Conservation (phyloP, 2,797 vertebrate species). For the Gymnothorax reevesii region DNA sequence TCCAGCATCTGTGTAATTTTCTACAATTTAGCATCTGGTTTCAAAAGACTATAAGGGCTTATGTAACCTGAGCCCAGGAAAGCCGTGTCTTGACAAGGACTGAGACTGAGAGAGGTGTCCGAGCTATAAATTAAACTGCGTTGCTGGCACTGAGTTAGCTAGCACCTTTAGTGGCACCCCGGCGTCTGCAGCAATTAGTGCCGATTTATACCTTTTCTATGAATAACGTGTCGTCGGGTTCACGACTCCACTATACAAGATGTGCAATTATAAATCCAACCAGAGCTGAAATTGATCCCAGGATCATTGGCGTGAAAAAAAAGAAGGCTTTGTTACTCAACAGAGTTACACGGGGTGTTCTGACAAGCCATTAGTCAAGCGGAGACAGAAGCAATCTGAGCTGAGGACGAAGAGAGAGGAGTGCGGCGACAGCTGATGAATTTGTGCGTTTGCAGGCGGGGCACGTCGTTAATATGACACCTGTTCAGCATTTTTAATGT, state of each 20-base stretch:
- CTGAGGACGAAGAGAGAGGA: not conserved
- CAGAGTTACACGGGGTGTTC: constrained; percentile 28
- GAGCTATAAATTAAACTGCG: constrained; percentile 44
- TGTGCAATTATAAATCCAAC: constrained; percentile 29
- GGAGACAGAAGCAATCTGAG: constrained; percentile 33
- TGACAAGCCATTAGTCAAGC: constrained; percentile 38
- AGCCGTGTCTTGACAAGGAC: constrained; percentile 43
- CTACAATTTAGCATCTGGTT: constrained; percentile 57
- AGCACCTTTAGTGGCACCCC: constrained; percentile 9
- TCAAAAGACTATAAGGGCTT: constrained; percentile 45
- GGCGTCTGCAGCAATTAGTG: constrained; percentile 30
- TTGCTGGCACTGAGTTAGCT: constrained; percentile 18
- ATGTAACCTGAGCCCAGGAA: constrained; percentile 51
- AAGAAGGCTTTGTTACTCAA: constrained; percentile 29
- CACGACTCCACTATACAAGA: constrained; percentile 22
- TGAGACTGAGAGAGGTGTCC: constrained; percentile 34
- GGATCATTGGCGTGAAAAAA: constrained; percentile 19
- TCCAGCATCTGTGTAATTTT: constrained; percentile 55
- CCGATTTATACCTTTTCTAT: constrained; percentile 22
- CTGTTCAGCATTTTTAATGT: constrained; percentile 43
- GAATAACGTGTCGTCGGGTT: constrained; percentile 25
- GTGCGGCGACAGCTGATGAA: constrained; percentile 17
- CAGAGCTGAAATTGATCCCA: constrained; percentile 28
- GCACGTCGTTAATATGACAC: constrained; percentile 46
- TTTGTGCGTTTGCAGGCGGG: constrained; percentile 20